Conservation (phyloP, 2,113 vertebrate species). For the Archilochus colubris region DNA sequence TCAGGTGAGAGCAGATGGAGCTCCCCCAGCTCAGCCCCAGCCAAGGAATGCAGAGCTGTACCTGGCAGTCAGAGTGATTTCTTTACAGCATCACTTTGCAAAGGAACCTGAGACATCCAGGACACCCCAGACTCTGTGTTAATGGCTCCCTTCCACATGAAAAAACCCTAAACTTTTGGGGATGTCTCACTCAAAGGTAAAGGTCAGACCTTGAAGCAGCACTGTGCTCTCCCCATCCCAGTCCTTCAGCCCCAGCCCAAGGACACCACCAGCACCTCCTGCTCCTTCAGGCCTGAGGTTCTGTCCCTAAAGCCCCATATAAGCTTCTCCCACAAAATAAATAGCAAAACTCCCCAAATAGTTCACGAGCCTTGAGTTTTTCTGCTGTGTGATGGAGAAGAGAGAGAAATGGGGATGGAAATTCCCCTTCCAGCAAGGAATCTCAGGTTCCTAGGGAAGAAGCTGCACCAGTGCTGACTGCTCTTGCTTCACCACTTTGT, state of each 20-base stretch:
- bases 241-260: neutral
- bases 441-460: neutral
- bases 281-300: neutral
- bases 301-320: neutral
- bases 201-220: neutral
- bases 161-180: neutral
- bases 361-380: neutral
- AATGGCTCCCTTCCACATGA: neutral
- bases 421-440: neutral
- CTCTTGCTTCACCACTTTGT: neutral
- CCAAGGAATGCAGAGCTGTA: neutral
- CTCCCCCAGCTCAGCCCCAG: neutral
- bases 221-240: neutral
- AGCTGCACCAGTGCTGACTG: neutral
- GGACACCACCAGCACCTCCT: neutral
- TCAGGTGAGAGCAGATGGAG: neutral
- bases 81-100: neutral
- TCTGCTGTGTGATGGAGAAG: neutral
- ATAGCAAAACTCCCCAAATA: neutral
- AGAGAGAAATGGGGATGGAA: neutral
- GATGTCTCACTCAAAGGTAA: neutral
- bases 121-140: neutral
- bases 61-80: neutral
- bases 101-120: neutral
- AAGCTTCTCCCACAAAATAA: neutral